Evolutionary conservation across 2,888 invertebrate genomes (phyloP), one percentile per base, ranked within the genome.

Genomic region (Crematogaster levior): DNA sequence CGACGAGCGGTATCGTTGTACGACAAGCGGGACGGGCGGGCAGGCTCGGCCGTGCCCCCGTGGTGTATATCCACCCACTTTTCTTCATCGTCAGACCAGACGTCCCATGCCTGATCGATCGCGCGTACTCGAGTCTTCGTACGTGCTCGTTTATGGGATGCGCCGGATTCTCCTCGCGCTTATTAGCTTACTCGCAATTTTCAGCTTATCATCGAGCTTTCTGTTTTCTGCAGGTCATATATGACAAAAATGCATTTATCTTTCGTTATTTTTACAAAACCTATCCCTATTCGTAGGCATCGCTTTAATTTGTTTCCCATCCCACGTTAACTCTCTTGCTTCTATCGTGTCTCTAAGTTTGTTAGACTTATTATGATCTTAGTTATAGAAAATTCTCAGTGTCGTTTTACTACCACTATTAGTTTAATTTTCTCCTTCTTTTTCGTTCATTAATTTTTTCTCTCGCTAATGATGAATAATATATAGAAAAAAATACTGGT

Each of bases 61-160:
- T 40, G 65, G n/a, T 30, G 70, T 81, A 60, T 65, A 80, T 51
- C 40, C 66, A 79, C 56, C 65, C 79, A 68, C 72, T 73, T 81
- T 82, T 84, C 86, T 86, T 79, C 63, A 60, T 60, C 66, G 77
- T 73, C 82, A 84, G 83, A 75, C 85, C 40, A 40, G 61, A 51
- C 87, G 88, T 88, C 88, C 84, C 72, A 70, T 74, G 70, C 27
- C 77, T 65, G 70, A 88, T 88, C 88, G 88, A 88, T 88, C 88
- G 84, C 60, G 24, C 18, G n/a, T 63, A 56, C 63, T 43, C 53
- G 73, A 74, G 63, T 74, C 58, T 66, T 75, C 58, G 46, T 60
- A 24, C 73, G 60, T 34, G 60, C 65, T 65, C n/a, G 65, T 75
- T 65, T 51, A 40, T 37, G 37, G 24, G 73, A 75, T 60, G 61